Percentiles rank a stretch among this genome's conserved stretches.
Conservation (phyloP, 2,888 invertebrate species). For the Callosobruchus maculatus region DNA sequence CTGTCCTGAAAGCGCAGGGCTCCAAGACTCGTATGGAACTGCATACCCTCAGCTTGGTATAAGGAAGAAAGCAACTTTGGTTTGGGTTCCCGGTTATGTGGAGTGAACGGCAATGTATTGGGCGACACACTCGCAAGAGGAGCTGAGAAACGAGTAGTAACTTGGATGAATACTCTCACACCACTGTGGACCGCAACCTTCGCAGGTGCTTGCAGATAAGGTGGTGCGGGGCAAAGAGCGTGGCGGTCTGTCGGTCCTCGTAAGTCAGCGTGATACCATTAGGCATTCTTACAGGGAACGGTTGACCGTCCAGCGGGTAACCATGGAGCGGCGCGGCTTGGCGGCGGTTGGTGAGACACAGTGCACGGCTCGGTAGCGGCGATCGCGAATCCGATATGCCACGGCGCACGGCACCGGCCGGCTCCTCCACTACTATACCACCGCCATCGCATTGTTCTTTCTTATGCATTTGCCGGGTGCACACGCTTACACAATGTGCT, state of each 20-base stretch:
- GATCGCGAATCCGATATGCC: constrained; percentile 38
- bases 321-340: constrained; percentile 39
- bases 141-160: too few relatives aligned
- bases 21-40: too few relatives aligned
- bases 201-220: not conserved
- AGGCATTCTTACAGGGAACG: constrained; percentile 40
- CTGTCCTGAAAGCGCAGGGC: too few relatives aligned
- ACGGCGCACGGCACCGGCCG: too few relatives aligned
- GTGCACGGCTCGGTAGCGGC: constrained; percentile 40
- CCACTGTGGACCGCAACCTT: not conserved
- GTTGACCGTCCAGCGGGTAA: constrained; percentile 38
- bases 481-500: not conserved
- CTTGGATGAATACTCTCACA: not conserved
- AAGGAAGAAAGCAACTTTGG: too few relatives aligned
- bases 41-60: too few relatives aligned
- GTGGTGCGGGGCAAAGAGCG: constrained; percentile 23
- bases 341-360: constrained; percentile 41
- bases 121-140: too few relatives aligned
- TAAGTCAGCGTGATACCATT: constrained; percentile 44
- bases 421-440: too few relatives aligned
- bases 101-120: too few relatives aligned
- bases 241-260: constrained; percentile 31
- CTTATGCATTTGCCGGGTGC: not conserved
- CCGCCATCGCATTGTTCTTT: constrained; percentile 27
- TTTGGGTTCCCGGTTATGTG: too few relatives aligned